These are phyloP conservation scores for Agrilus cyanescens DNA, from an alignment of 2,888 invertebrate genomes.

Conservation along the genomic window DNA sequence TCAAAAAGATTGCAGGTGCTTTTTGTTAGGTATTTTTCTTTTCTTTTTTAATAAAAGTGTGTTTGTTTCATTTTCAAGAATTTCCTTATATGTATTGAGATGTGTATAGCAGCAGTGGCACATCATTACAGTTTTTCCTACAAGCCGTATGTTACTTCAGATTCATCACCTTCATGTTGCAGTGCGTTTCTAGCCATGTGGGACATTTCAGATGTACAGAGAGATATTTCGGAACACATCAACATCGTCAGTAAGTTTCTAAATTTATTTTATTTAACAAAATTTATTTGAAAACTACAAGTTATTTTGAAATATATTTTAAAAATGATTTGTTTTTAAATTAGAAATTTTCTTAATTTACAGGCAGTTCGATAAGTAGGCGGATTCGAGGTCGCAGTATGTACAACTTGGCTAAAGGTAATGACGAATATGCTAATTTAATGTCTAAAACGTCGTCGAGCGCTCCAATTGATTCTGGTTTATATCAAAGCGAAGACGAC, in stretches of 20 bases:
- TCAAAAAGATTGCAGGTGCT: constrained; percentile 72
- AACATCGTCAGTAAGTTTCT: constrained; percentile 65
- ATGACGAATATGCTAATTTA: constrained; percentile 40
- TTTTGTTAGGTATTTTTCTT: not conserved
- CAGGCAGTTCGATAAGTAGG: constrained; percentile 65
- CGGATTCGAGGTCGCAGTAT: constrained; percentile 64
- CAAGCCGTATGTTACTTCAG: constrained; percentile 59
- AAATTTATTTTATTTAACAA: constrained; percentile 1
- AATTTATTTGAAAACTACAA: too few species aligned
- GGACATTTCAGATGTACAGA: constrained; percentile 91
- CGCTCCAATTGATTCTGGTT: constrained; percentile 21
- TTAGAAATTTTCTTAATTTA: constrained; percentile 8
- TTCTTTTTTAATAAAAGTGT: not conserved
- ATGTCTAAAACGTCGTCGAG: constrained; percentile 25
- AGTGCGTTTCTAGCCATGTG: constrained; percentile 84
- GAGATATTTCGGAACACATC: constrained; percentile 86
- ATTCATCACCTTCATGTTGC: constrained; percentile 44
- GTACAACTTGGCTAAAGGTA: constrained; percentile 62
- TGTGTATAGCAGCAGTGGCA: constrained; percentile 92
- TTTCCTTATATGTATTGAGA: constrained; percentile 93
- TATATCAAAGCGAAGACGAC: constrained; percentile 30
- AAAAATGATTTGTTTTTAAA: not conserved
- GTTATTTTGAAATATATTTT: too few species aligned
- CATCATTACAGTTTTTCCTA: constrained; percentile 96
- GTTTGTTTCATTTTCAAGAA: constrained; percentile 48